These are phyloP conservation scores for Ectropis crepuscularia DNA, from an alignment of 2,888 invertebrate species.

Conservation along the genomic window DNA sequence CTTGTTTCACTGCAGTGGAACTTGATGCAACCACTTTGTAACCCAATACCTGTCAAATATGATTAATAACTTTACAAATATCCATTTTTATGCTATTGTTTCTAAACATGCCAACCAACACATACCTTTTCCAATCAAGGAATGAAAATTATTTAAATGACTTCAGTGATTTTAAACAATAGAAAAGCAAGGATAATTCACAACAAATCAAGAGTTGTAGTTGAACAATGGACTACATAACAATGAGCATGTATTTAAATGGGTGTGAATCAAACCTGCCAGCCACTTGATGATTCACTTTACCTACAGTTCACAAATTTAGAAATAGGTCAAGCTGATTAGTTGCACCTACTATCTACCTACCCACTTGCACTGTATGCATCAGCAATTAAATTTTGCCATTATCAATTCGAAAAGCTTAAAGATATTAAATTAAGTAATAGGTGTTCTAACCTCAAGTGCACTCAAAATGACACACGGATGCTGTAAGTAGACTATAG, in stretches of 20 bases:
- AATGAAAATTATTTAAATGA: background rate
- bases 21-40: constrained; percentile 95
- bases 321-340: no score
- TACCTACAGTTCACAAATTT: no score
- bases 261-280: no score
- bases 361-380: no score
- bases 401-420: constrained; percentile 18
- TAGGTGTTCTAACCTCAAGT: constrained; percentile 85
- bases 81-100: background rate
- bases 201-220: no score
- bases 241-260: no score
- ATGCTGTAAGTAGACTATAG: constrained; percentile 94
- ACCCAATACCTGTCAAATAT: constrained; percentile 87
- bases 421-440: constrained; percentile 21
- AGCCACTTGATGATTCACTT: no score
- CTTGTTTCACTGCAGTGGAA: constrained; percentile 93
- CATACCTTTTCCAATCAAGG: no score
- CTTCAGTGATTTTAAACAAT: background rate
- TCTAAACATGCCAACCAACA: no score
- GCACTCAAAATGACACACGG: constrained; percentile 94
- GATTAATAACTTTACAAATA: constrained; percentile 23
- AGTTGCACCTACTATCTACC: no score
- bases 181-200: no score
- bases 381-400: constrained; percentile 7
- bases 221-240: no score